Evolutionary conservation across 2,113 vertebrate species (phyloP), one percentile per base, ranked within the genome.

Genomic region (Apeltes quadracus): DNA sequence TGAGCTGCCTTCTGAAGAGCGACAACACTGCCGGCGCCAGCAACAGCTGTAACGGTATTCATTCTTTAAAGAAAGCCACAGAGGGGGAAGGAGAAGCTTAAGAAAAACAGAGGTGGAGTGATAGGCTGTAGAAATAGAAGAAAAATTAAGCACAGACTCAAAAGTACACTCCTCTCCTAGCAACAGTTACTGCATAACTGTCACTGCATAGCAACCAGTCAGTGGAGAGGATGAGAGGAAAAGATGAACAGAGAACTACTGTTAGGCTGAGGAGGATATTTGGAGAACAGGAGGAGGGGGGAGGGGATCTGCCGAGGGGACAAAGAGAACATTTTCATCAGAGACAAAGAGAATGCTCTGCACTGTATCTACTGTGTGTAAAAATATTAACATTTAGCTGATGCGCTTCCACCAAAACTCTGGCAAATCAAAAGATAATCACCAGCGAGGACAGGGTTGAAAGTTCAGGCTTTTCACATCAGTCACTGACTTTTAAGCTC

Each of bases 121-220:
- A 75, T 59, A 57, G 12, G 46, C 25, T 0, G 29, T 39, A 62
- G 75, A 56, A 69, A 75, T 67, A 64, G 39, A 46, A 68, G 50
- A 32, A 61, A 70, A 75, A 77, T 77, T 70, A 39, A 56, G 74
- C 44, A 41, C 7, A 14, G 41, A 58, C 5, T 25, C 72, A 61
- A 77, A 87, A 87, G 79, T 55, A 86, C 66, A 74, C 25, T 69
- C 48, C 70, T 85, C 82, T 83, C 84, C 59, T 70, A 87, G 81
- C 69, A 85, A 87, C 87, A 81, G 87, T 90, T 83, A 68, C 84
- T 32, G 36, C 72, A 75, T 83, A 82, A 73, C 77, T 76, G 80
- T 89, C 29, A 59, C 82, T 78, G 76, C 77, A 83, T 90, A 79
- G 84, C 89, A 93, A 83, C 84, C 41, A 77, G 68, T 83, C 81